Evolutionary conservation across 2,888 invertebrate genomes (phyloP).

Genomic region (Dichetophora obliterata): DNA sequence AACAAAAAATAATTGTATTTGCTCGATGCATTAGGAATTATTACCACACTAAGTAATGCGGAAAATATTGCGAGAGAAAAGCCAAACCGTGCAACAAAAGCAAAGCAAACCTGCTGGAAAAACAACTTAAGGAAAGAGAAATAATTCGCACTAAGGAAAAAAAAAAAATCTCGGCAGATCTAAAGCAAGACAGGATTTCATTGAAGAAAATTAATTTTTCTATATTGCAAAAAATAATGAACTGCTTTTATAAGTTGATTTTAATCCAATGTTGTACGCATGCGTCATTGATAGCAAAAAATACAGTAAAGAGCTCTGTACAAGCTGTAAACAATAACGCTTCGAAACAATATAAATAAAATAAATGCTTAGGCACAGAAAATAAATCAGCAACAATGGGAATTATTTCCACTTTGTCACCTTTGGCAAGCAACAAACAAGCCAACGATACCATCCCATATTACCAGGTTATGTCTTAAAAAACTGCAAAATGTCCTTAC

Average conservation of each 20-base stretch:
- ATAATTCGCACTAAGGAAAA: neutral
- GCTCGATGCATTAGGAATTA: conserved; percentile 29
- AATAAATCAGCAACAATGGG: conserved; percentile 43
- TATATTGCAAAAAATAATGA: conserved; percentile 16
- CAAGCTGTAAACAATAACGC: neutral
- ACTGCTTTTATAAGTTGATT: neutral
- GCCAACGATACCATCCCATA: neutral
- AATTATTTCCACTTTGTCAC: conserved; percentile 60
- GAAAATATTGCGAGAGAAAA: conserved; percentile 12
- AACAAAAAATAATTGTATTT: conserved; percentile 6
- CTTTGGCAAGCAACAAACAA: conserved; percentile 38
- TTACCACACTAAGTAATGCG: conserved; percentile 19
- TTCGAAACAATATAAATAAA: conserved; percentile 1
- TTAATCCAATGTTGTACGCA: conserved; percentile 36
- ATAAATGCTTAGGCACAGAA: conserved; percentile 32
- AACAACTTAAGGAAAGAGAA: conserved; percentile 30
- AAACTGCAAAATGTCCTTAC: neutral
- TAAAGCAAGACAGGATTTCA: neutral
- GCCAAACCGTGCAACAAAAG: neutral
- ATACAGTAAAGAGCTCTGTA: neutral
- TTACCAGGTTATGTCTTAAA: neutral
- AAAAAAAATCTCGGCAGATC: neutral
- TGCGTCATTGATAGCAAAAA: conserved; percentile 26
- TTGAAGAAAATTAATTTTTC: neutral
- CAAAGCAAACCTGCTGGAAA: conserved; percentile 30